Percentiles rank a stretch among this genome's conserved stretches.
Evolutionary conservation across 2,113 vertebrate species (phyloP).

Genomic region (Sceloporus undulatus): DNA sequence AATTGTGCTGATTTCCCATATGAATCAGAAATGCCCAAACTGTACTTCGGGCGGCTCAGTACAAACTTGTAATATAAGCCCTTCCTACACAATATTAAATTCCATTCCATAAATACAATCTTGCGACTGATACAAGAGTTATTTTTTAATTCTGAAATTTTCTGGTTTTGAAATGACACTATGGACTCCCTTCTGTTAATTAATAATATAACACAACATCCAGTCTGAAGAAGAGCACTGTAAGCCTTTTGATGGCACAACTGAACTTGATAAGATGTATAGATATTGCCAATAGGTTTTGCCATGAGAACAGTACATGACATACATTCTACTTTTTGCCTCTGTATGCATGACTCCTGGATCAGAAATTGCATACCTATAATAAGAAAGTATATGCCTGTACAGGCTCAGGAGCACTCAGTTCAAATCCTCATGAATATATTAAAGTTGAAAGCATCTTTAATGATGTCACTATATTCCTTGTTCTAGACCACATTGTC

Average conservation of each 20-base stretch:
- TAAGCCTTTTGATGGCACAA: not conserved
- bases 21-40: too few relatives aligned
- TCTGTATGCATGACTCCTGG: not conserved
- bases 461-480: not conserved
- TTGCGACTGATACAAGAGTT: not conserved
- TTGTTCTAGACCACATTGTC: not conserved
- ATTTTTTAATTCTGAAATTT: not conserved
- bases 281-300: not conserved
- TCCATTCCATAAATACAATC: not conserved
- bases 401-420: not conserved
- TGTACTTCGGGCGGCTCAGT: not conserved
- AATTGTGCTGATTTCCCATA: not conserved
- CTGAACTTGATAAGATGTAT: too few relatives aligned
- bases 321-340: too few relatives aligned
- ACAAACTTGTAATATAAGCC: not conserved
- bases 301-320: too few relatives aligned
- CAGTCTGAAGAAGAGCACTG: too few relatives aligned
- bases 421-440: not conserved
- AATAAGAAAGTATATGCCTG: not conserved
- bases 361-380: not conserved
- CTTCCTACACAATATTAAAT: not conserved
- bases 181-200: too few relatives aligned
- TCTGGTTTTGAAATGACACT: not conserved
- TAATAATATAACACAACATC: too few relatives aligned
- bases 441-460: not conserved